Base-by-base conservation (phyloP, 2,113 vertebrate genomes). In the Trochalopteron elliotii region DNA sequence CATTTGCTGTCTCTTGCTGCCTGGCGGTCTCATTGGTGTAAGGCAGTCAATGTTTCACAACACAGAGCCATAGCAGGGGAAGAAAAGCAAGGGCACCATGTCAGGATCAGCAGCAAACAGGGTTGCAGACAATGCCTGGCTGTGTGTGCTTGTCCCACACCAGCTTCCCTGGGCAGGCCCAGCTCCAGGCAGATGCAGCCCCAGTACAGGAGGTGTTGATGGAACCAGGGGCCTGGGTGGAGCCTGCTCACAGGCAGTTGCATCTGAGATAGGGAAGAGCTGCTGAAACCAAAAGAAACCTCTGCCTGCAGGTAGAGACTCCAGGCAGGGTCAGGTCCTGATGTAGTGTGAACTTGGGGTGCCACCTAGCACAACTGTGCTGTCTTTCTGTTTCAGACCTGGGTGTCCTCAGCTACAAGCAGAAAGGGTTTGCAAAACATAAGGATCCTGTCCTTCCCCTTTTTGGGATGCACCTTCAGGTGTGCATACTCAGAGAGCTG, bases 31-130 rank as follows among this genome's bases (percentile, higher is more conserved):
- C 42, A 23, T 2, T 2, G 2, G 40, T 19, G 23, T 15, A 15
- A 61, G 64, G 14, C 56, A 85, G 35, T 37, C 24, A 7, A 22
- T 15, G 37, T 40, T 65, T 50, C 37, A 42, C 64, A 35, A n/a
- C 28, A 40, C 1, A 0, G 56, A 70, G 37, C 25, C 0, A 1
- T 24, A 18, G 35, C 1, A 2, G n/a, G 0, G 10, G 33, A 63
- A 33, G 60, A n/a, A 57, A 49, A 74, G 86, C 0, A 0, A 92
- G 37, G 28, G 42, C 70, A 57, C 42, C 0, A 0, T 42, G 71
- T 52, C 87, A 39, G 57, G 57, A 47, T 35, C 0, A 0, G 28
- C 4, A 0, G 39, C 0, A 0, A 86, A 5, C 16, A 37, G 52
- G 50, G 15, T 35, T 78, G 65, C 89, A 79, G 52, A 45, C n/a